A percentile compares a stretch with the other conserved stretches of the same genome.
These are phyloP conservation scores for Phrynocephalus vlangalii DNA, from an alignment of 2,797 vertebrate genomes.

Conservation along the genomic window DNA sequence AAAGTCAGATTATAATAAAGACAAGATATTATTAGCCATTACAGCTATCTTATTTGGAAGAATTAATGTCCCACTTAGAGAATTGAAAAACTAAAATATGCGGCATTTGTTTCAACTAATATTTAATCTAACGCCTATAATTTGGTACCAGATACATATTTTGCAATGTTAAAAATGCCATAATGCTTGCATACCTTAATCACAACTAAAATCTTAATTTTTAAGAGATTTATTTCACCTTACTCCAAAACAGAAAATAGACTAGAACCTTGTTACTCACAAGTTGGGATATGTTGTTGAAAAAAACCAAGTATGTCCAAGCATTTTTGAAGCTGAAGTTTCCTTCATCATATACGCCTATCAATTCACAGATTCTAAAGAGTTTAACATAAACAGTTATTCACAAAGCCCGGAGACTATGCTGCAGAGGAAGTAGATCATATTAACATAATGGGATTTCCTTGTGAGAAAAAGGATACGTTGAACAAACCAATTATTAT, in stretches of 20 bases:
- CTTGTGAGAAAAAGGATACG: too few relatives aligned
- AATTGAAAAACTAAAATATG: not conserved
- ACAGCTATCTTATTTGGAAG: not conserved
- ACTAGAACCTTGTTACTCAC: constrained; percentile 78
- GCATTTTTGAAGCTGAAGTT: constrained; percentile 95
- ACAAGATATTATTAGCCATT: not conserved
- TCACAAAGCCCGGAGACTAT: not conserved
- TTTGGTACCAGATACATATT: not conserved
- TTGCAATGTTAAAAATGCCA: not conserved
- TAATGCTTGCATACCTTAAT: not conserved
- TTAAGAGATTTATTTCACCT: not conserved
- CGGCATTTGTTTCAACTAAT: not conserved
- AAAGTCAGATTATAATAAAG: not conserved
- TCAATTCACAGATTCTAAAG: constrained; percentile 91
- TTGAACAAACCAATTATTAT: too few relatives aligned
- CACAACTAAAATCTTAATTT: not conserved
- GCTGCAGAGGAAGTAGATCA: not conserved
- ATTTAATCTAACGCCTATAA: not conserved
- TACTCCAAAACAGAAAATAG: constrained; percentile 37
- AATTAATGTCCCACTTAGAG: not conserved
- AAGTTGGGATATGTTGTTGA: constrained; percentile 97
- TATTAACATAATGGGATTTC: not conserved
- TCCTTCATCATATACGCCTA: constrained; percentile 93
- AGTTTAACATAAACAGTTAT: constrained; percentile 46
- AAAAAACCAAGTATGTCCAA: constrained; percentile 97